Base-by-base conservation (phyloP, 2,113 vertebrate species). In the Dicerorhinus sumatrensis region DNA sequence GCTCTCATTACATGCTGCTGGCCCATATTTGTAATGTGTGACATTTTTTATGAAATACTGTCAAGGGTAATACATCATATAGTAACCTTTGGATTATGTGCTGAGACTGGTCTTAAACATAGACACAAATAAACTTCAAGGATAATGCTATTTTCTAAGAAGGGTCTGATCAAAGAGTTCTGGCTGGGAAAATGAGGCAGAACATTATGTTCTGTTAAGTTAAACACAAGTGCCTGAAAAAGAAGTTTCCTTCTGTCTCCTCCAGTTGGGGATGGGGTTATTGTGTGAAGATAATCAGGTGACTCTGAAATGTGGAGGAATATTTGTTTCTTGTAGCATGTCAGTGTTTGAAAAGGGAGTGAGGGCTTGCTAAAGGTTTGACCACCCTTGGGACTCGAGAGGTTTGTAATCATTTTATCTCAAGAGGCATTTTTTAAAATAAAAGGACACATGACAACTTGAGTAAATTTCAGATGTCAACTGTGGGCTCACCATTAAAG, bases 51-150 rank as follows among this genome's bases (percentile, higher is more conserved):
- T 98, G 97, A 98, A 98, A 98, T 51, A 46, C 96, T 98, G 98
- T 98, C 98, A 98, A 97, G 79, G 92, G 94, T 98, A 98, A 98
- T 99, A 97, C 33, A 80, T 99, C 98, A 98, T 65, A 54, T 33
- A 93, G 95, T 77, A 98, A 98, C 96, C 91, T 98, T 98, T 98
- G 97, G 95, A 90, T 98, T 98, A 96, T 90, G 88, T 18, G 10
- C 72, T 69, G 73, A 97, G 92, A 94, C 72, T 94, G 94, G 88
- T 97, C 90, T 98, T 96, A 81, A 98, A 90, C 96, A 97, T 39
- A 98, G 95, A 92, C 0, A 1, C 63, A 96, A 95, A 93, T 96
- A 95, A 95, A 92, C 92, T 81, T 98, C 75, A 87, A 36, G 75
- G 97, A 97, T 96, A 93, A 54, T 42, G 79, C 80, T 93, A 16